Percentiles rank a stretch among this genome's conserved stretches.
Conservation (phyloP, 2,797 vertebrate species). For the Rhabdophis nuchalis region DNA sequence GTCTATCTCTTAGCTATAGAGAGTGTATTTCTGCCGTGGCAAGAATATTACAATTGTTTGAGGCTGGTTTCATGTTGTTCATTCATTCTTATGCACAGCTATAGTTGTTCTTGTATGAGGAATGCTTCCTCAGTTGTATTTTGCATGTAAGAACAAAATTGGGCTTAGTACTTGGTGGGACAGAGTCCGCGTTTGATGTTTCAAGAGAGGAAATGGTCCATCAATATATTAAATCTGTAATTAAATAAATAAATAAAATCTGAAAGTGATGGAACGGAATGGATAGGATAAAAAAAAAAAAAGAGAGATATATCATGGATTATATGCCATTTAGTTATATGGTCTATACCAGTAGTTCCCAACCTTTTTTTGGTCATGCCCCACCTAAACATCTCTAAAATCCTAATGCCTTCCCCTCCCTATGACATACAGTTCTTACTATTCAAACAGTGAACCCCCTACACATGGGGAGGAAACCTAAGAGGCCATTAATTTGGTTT, state of each 20-base stretch:
- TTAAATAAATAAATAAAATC: background rate
- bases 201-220: background rate
- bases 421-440: too few species aligned
- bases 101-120: background rate
- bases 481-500: too few species aligned
- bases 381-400: too few species aligned
- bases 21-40: background rate
- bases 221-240: background rate
- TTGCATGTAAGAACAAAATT: background rate
- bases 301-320: background rate
- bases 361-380: too few species aligned
- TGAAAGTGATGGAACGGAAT: background rate
- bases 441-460: too few species aligned
- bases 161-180: background rate
- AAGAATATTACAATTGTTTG: background rate
- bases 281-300: background rate
- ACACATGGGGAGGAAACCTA: too few species aligned
- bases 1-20: background rate
- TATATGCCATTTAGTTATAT: background rate
- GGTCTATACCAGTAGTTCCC: background rate
- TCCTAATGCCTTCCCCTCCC: too few species aligned
- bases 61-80: background rate
- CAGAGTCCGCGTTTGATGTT: background rate
- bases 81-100: background rate
- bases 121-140: background rate